A percentile compares a stretch with the other conserved stretches of the same genome.
These are phyloP conservation scores for Gonocerus acuteangulatus DNA, from an alignment of 2,888 invertebrate genomes.

Conservation along the genomic window DNA sequence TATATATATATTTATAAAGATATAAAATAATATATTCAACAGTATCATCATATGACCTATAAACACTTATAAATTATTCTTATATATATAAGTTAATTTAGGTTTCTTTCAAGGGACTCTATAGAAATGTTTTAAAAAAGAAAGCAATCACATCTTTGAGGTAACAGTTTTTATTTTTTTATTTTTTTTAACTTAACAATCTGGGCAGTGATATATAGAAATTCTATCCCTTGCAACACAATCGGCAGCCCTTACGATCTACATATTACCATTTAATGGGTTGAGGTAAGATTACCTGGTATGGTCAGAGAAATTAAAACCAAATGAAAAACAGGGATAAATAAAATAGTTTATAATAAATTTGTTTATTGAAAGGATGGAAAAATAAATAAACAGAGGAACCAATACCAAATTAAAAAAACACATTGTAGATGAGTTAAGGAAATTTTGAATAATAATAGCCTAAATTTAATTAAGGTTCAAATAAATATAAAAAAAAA, in stretches of 20 bases:
- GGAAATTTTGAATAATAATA: neutral
- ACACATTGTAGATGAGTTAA: no score
- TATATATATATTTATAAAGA: slow-evolving; percentile 18
- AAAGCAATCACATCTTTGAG: slow-evolving; percentile 35
- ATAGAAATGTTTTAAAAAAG: slow-evolving; percentile 24
- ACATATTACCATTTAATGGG: slow-evolving; percentile 1
- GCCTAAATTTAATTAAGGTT: neutral
- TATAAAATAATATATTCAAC: slow-evolving; percentile 23
- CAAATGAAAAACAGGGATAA: neutral
- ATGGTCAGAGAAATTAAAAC: slow-evolving; percentile 22
- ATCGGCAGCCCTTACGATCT: slow-evolving; percentile 19
- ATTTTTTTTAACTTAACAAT: slow-evolving; percentile 31
- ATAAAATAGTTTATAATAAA: slow-evolving; percentile 10
- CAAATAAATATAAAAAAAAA: no score
- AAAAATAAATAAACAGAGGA: slow-evolving; percentile 34
- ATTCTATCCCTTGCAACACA: slow-evolving; percentile 18
- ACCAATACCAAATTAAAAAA: slow-evolving; percentile 37
- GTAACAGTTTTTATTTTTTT: slow-evolving; percentile 31
- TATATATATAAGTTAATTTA: slow-evolving; percentile 8
- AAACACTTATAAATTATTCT: slow-evolving; percentile 8
- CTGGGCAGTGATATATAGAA: slow-evolving; percentile 32
- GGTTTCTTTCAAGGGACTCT: slow-evolving; percentile 21
- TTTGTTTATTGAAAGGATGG: slow-evolving; percentile 27
- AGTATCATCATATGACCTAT: slow-evolving; percentile 16
- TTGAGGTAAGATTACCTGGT: slow-evolving; percentile 33